Conservation (phyloP, 2,113 vertebrate species). For the Uropsilus gracilis region DNA sequence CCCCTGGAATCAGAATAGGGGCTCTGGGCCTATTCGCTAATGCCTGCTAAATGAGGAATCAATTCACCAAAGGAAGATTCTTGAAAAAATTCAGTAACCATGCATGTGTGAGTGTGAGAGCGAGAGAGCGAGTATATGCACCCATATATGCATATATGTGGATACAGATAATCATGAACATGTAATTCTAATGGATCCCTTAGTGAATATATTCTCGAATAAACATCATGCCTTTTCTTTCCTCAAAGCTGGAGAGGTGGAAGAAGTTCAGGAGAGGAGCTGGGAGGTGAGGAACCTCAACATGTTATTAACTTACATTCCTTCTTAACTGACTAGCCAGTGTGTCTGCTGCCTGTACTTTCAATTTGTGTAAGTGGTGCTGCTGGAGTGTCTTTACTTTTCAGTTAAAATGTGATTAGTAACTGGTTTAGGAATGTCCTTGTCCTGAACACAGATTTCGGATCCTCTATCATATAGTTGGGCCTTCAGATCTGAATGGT, state of each 20-base stretch:
- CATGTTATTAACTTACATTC: not conserved
- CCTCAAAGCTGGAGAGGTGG: not conserved
- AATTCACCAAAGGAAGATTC: not conserved
- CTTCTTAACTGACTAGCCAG: not conserved
- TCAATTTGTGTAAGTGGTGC: too few species aligned
- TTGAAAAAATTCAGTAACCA: not conserved
- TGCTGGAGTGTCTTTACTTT: not conserved
- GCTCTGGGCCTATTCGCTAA: not conserved
- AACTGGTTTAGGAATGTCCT: not conserved
- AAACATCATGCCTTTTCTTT: not conserved
- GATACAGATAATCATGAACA: not conserved
- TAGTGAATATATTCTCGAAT: not conserved
- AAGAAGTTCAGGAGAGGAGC: not conserved
- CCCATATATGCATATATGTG: not conserved
- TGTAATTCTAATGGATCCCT: not conserved
- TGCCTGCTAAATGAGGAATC: not conserved
- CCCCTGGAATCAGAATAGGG: not conserved
- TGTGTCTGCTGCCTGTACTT: not conserved
- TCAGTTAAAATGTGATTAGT: not conserved
- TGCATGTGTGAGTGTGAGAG: not conserved
- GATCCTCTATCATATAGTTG: not conserved
- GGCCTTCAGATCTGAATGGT: not conserved
- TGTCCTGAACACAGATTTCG: not conserved
- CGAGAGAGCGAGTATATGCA: too few species aligned
- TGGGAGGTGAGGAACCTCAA: not conserved